A percentile compares a stretch with the other conserved stretches of the same genome.
Conservation (phyloP, 2,797 vertebrate species). For the Lagorchestes hirsutus region DNA sequence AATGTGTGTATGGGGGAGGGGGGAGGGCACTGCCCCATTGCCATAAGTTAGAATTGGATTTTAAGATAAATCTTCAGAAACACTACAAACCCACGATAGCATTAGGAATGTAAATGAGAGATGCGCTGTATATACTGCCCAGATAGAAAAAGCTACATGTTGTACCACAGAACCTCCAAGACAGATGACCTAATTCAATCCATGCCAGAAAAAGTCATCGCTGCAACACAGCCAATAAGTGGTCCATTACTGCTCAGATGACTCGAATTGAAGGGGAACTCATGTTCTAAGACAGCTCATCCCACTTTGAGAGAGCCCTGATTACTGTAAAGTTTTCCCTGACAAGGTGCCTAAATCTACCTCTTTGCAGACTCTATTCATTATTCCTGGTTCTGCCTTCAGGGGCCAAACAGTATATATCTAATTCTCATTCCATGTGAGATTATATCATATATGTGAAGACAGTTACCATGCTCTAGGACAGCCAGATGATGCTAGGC, state of each 20-base stretch:
- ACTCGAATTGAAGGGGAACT: background rate
- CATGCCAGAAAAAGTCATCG: background rate
- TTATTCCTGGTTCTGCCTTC: background rate
- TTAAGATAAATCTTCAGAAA: background rate
- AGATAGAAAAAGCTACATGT: background rate
- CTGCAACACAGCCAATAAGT: background rate
- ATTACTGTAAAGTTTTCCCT: background rate
- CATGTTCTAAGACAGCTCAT: background rate
- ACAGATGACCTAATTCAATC: slow-evolving; percentile 42
- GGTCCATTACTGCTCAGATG: background rate
- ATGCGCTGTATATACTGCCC: background rate
- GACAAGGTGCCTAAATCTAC: background rate
- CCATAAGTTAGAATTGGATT: slow-evolving; percentile 7
- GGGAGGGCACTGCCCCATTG: background rate
- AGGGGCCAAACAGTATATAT: background rate
- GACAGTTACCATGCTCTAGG: background rate
- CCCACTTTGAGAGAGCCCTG: background rate
- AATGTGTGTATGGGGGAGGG: background rate
- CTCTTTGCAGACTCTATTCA: background rate
- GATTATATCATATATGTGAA: background rate
- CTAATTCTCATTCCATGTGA: background rate
- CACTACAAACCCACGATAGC: background rate
- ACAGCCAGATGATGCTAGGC: background rate
- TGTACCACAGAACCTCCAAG: background rate
- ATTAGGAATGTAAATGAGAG: background rate